These are phyloP conservation scores for Bombus superbus DNA, from an alignment of 1,140 invertebrate genomes.

Conservation along the genomic window DNA sequence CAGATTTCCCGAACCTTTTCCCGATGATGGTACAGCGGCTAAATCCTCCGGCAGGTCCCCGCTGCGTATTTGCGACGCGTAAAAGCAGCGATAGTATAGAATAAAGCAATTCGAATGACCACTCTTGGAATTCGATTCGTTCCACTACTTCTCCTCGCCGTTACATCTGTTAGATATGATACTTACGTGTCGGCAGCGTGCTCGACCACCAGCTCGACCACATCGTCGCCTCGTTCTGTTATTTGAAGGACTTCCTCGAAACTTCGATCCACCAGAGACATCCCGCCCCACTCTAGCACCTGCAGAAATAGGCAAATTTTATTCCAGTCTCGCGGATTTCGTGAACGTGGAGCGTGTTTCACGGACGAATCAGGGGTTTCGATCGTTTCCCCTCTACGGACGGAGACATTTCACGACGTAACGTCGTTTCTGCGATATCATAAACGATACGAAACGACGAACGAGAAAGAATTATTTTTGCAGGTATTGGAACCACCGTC, in stretches of 20 bases:
- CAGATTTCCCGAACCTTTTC: slow-evolving; percentile 80
- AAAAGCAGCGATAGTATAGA: slow-evolving; percentile 23
- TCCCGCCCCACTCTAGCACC: slow-evolving; percentile 92
- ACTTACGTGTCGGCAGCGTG: slow-evolving; percentile 88
- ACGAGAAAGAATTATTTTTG: too few species aligned
- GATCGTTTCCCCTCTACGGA: background rate
- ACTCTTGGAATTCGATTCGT: background rate
- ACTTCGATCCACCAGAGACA: slow-evolving; percentile 92
- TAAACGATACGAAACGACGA: too few species aligned
- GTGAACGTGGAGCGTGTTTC: background rate
- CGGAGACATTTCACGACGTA: background rate
- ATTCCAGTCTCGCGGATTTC: background rate
- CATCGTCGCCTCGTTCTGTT: slow-evolving; percentile 92
- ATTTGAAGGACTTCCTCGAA: slow-evolving; percentile 93
- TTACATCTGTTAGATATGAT: background rate
- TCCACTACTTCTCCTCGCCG: background rate
- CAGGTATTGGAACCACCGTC: too few species aligned
- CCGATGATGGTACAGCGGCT: slow-evolving; percentile 73
- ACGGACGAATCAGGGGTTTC: background rate
- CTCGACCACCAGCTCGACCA: slow-evolving; percentile 92
- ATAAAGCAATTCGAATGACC: background rate
- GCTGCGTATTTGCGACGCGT: slow-evolving; percentile 75
- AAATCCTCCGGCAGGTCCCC: slow-evolving; percentile 87
- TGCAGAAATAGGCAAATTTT: slow-evolving; percentile 62
- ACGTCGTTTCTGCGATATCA: too few species aligned